Conservation (phyloP, 1,140 invertebrate genomes). For the Globodera rostochiensis region DNA sequence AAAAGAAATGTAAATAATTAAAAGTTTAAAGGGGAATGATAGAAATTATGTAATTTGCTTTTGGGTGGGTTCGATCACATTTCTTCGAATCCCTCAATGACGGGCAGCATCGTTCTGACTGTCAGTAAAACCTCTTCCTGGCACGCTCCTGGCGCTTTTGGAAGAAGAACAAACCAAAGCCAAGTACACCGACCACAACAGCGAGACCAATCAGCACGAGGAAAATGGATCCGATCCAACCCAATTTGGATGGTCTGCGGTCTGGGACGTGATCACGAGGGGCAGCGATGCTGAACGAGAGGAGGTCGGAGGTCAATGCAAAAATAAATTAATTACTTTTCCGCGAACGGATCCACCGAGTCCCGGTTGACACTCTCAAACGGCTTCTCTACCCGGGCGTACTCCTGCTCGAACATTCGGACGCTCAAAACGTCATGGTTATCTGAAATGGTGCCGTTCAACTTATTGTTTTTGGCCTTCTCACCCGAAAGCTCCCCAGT, state of each 20-base stretch:
- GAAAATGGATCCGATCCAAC: constrained; percentile 57
- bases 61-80: not conserved
- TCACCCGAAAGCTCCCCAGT: constrained; percentile 84
- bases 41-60: not conserved
- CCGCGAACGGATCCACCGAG: constrained; percentile 56
- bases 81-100: not conserved
- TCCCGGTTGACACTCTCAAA: constrained; percentile 47
- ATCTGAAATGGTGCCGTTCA: constrained; percentile 70
- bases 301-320: not conserved
- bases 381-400: constrained; percentile 56
- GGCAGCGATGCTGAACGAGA: constrained; percentile 43
- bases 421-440: constrained; percentile 93
- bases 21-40: too few species aligned
- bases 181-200: constrained; percentile 56
- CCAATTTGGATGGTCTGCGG: constrained; percentile 58
- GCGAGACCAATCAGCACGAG: constrained; percentile 59
- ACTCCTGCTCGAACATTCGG: constrained; percentile 64
- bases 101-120: not conserved
- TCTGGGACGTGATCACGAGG: constrained; percentile 62
- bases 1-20: too few species aligned
- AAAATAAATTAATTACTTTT: constrained; percentile 36
- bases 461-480: constrained; percentile 34
- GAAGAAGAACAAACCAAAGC: constrained; percentile 56
- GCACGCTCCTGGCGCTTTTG: constrained; percentile 56
- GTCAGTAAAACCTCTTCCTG: constrained; percentile 60